Conservation (phyloP, 2,113 vertebrate species). For the Sinocyclocheilus maitianheensis region DNA sequence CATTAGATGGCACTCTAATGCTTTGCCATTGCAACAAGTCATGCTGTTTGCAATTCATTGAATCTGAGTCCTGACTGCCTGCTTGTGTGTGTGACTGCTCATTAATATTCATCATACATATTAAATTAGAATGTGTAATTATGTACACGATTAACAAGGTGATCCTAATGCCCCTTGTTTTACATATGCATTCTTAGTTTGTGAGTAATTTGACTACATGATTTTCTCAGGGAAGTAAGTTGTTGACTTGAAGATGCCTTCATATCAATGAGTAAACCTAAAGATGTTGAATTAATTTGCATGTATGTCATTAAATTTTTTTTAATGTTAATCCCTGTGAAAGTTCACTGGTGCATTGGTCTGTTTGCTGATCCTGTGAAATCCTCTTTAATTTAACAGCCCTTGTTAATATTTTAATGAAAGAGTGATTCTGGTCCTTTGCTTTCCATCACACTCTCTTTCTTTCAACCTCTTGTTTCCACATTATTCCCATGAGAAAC, state of each 20-base stretch:
- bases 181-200: conserved; percentile 30
- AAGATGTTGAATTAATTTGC: not conserved
- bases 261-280: not conserved
- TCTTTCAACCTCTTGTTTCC: not conserved
- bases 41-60: not conserved
- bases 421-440: not conserved
- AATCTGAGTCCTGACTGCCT: not conserved
- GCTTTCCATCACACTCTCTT: not conserved
- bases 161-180: conserved; percentile 14
- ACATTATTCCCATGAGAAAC: conserved; percentile 1
- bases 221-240: not conserved
- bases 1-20: not conserved
- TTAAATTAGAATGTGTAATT: conserved; percentile 24
- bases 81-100: not conserved
- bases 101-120: conserved; percentile 37
- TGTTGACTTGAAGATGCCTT: not conserved
- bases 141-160: conserved; percentile 30
- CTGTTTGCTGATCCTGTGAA: not conserved
- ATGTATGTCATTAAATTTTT: not conserved
- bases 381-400: not conserved
- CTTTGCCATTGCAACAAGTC: not conserved
- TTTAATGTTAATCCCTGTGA: not conserved
- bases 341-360: not conserved
- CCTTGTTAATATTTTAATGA: conserved; percentile 4
- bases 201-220: not conserved